Conservation (phyloP, 2,797 vertebrate species). For the Hipposideros larvatus region DNA sequence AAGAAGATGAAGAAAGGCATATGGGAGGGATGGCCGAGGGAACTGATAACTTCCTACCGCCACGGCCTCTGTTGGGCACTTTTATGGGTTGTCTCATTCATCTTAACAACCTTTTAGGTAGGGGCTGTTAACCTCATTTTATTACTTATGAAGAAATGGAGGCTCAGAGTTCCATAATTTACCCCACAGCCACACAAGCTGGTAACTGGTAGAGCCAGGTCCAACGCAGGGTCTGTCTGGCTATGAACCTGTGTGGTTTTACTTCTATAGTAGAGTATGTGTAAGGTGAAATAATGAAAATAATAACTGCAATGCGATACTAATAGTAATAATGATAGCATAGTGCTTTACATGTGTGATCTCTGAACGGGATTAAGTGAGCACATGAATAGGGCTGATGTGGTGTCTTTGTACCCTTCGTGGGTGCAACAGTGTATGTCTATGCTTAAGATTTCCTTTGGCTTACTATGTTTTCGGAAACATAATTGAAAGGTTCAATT, state of each 20-base stretch:
- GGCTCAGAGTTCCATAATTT: background rate
- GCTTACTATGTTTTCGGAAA: conserved; percentile 35
- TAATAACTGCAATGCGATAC: background rate
- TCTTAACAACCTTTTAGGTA: background rate
- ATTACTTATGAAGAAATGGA: background rate
- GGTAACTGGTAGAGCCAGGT: background rate
- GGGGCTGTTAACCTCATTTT: background rate
- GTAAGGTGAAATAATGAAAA: background rate
- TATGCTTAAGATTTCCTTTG: conserved; percentile 24
- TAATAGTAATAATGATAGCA: background rate
- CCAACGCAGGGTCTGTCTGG: background rate
- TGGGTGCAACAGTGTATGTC: background rate
- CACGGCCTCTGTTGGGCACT: background rate
- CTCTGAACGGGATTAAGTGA: background rate
- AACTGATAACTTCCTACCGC: background rate
- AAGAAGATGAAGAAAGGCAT: background rate
- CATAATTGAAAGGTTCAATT: conserved; percentile 52
- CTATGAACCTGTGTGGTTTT: background rate
- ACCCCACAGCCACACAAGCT: background rate
- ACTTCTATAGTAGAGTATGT: background rate
- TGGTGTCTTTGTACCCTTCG: background rate
- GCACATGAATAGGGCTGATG: background rate
- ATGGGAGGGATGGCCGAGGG: background rate
- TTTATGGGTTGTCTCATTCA: background rate
- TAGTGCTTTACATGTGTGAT: background rate